Base-by-base conservation (phyloP, 2,888 invertebrate species). In the Tetragnatha montana region DNA sequence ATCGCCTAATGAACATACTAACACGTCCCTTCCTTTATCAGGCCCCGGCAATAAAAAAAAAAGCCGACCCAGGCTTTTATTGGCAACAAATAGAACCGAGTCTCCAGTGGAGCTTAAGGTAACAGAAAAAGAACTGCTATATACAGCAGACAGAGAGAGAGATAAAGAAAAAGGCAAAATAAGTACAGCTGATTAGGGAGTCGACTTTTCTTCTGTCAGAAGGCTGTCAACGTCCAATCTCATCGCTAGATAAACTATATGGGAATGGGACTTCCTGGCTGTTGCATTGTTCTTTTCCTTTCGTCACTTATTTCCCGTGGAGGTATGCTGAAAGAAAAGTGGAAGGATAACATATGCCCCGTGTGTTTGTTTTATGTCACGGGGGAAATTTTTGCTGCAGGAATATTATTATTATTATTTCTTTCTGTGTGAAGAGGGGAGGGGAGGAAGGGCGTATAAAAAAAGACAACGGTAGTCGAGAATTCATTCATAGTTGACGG, bases 151-250 rank as follows among this genome's bases (percentile, higher is more conserved):
- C 68, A 51, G 12, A 73, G 78, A 81, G 47, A 81, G 69, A 81
- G 35, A 81, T 49, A 50, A 78, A 78, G 68, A 81, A 60, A 73
- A 73, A 49, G 75, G 68, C 76, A 68, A 81, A 87, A 73, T 80
- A 76, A 87, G 81, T 81, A 76, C 35, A 81, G 87, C 78, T 87
- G 87, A 87, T 87, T 87, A 87, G 87, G 81, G 75, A 87, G 74
- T 75, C 80, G 75, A 81, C 81, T 87, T 81, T 81, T 87, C 87
- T 75, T 78, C 81, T 87, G 79, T 87, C 87, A 87, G 81, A 74
- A 75, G 19, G 50, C 81, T 87, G 87, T 87, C 87, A 81, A 47
- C 70, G 75, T 87, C 87, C 87, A 87, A 87, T 87, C 87, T 81
- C 78, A 79, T 79, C 79, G 78, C 79, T 60, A 79, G 85, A 85